Evolutionary conservation across 2,797 vertebrate species (phyloP).

Genomic region (Gallinago solitaria): DNA sequence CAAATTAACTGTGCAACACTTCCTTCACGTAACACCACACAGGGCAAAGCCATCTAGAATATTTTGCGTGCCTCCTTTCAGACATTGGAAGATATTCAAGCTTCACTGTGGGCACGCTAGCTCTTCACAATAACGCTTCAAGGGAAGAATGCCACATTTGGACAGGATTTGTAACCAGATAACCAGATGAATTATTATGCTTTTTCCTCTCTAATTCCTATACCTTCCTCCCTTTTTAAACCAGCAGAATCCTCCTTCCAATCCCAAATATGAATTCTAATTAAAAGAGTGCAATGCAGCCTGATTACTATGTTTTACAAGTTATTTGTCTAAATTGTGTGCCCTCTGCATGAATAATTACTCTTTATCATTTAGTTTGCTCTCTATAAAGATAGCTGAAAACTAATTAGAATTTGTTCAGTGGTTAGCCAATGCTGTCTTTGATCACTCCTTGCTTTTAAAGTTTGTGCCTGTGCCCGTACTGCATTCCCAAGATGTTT

Average conservation of each 20-base stretch:
- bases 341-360: constrained; percentile 37
- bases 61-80: background rate
- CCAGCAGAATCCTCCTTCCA: background rate
- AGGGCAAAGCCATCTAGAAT: background rate
- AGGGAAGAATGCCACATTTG: constrained; percentile 2
- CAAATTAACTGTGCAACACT: background rate
- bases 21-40: background rate
- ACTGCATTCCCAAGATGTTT: constrained; percentile 56
- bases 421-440: constrained; percentile 24
- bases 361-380: constrained; percentile 23
- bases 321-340: constrained; percentile 55
- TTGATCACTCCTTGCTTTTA: constrained; percentile 59
- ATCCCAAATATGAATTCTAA: background rate
- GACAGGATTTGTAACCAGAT: background rate
- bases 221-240: background rate
- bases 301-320: constrained; percentile 21
- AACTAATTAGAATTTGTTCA: constrained; percentile 59
- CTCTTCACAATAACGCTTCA: background rate
- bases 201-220: background rate
- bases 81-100: background rate
- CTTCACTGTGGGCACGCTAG: background rate
- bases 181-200: background rate
- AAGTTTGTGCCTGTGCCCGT: background rate
- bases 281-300: background rate
- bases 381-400: constrained; percentile 40